Conservation (phyloP, 92 coral and sea anemone species). For the Ricordea florida region DNA sequence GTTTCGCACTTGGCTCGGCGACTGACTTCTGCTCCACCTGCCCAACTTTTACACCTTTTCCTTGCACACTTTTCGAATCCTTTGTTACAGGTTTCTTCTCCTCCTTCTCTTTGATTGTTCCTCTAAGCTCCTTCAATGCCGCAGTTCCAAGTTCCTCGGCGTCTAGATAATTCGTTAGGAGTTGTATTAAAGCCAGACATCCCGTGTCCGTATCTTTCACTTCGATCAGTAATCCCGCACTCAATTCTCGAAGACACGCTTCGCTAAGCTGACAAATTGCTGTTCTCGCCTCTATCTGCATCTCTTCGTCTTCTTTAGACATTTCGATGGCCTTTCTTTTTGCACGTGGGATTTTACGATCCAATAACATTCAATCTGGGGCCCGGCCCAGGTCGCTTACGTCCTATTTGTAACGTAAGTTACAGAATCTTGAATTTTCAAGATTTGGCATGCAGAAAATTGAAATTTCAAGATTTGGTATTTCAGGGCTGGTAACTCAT, state of each 20-base stretch:
- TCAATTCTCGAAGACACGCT: slow-evolving; percentile 9
- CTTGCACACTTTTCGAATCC: no score
- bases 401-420: no score
- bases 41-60: slow-evolving; percentile 6
- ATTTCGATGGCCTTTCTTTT: no score
- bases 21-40: not conserved
- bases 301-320: no score
- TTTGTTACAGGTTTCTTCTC: not conserved
- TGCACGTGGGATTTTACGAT: no score
- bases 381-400: no score
- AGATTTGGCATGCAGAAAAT: no score
- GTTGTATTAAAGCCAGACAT: not conserved
- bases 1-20: not conserved
- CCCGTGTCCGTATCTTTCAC: not conserved
- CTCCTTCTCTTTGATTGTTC: not conserved
- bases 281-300: slow-evolving; percentile 14
- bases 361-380: no score
- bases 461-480: no score
- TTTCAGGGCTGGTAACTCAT: no score
- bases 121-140: not conserved
- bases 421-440: no score
- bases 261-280: slow-evolving; percentile 6
- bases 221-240: not conserved
- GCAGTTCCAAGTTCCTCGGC: slow-evolving; percentile 6
- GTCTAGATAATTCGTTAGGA: slow-evolving; percentile 5